Base-by-base conservation (phyloP, 2,888 invertebrate species). In the Diogma glabrata region DNA sequence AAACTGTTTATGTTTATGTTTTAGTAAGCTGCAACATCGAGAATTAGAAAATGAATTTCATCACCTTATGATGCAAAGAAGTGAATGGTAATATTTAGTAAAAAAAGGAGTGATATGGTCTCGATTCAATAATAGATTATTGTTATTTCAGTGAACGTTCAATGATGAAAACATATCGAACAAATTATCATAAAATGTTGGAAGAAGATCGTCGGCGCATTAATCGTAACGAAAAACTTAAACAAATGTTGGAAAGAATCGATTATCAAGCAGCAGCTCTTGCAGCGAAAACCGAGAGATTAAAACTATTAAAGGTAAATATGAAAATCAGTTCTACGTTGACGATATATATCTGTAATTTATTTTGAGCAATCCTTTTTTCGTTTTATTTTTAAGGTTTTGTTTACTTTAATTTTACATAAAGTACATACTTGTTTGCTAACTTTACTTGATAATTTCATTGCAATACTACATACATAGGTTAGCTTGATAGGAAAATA, bases 131-230 rank as follows among this genome's bases (percentile, higher is more conserved):
- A 12, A 28, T 16, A 28, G 16, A 40, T 23, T 22, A 8, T 4
- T 9, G 17, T 52, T 47, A 43, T 47, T 49, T 52, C 43, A 51
- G 51, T 53, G 54, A 53, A 55, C 53, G 50, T 24, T 52, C 51
- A 57, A 51, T 56, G 68, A 69, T 51, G 66, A 70, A 38, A 65
- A 63, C 57, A 49, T 60, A 40, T 19, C 64, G 64, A 17, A 63
- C 62, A 50, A 67, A 67, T 55, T 67, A 69, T 57, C 64, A 68
- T 48, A 62, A 64, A 51, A 67, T 70, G 60, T 60, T 79, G 52
- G 79, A 79, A 56, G 78, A 79, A 57, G 78, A 79, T 58, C 67
- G 70, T 48, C 66, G 69, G 33, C 71, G 79, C 43, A 77, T 77
- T 55, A 75, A 78, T 57, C 72, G 79, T 26, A 81, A 79, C 62